Evolutionary conservation across 2,113 vertebrate genomes (phyloP).

Genomic region (Phaethornis superciliosus): DNA sequence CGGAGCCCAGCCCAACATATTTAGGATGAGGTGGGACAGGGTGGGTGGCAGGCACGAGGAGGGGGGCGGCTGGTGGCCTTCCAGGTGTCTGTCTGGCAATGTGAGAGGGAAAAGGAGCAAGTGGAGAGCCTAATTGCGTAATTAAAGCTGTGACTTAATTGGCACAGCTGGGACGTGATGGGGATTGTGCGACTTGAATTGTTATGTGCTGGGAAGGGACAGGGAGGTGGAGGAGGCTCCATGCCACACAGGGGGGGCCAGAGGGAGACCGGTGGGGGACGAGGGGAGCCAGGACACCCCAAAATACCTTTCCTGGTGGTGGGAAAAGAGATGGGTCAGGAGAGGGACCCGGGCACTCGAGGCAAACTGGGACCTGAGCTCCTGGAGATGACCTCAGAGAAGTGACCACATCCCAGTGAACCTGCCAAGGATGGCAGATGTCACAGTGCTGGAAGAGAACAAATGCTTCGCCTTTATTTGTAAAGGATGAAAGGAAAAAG

Average conservation of each 20-base stretch:
- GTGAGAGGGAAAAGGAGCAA: not conserved
- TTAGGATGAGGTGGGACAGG: not conserved
- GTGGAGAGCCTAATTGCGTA: not conserved
- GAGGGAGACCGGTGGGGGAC: not conserved
- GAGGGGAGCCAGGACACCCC: accelerated
- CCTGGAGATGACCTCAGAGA: accelerated
- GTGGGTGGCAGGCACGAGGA: not conserved
- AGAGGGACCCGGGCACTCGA: accelerated
- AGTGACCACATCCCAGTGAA: accelerated
- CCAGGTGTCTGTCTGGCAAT: not conserved
- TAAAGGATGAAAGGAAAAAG: not conserved
- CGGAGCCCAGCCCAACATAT: accelerated
- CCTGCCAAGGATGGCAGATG: accelerated
- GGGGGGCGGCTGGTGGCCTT: not conserved
- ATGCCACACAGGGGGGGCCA: accelerated
- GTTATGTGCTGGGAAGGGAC: not conserved
- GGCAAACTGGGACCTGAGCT: not conserved
- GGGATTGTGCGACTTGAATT: not conserved
- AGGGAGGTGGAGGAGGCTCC: not conserved
- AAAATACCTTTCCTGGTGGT: accelerated
- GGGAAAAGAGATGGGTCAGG: not conserved
- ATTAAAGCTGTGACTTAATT: slow-evolving; percentile 38
- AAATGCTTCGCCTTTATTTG: not conserved
- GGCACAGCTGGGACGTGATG: not conserved
- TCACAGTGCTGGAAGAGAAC: not conserved